Conservation (phyloP, 2,888 invertebrate genomes). For the Helleia helle region DNA sequence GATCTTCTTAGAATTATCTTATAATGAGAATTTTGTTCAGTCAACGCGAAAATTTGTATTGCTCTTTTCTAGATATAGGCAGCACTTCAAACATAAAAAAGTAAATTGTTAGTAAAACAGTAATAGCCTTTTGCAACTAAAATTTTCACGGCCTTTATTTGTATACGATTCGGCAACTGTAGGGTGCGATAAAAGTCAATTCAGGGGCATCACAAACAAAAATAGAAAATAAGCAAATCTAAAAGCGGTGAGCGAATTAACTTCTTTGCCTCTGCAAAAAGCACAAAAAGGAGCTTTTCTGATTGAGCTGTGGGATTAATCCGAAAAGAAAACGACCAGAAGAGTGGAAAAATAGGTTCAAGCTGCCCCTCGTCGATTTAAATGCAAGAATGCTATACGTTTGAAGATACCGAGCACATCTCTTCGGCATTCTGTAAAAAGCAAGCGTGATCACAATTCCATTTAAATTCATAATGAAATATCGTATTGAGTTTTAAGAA, state of each 20-base stretch:
- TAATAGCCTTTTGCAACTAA: too few relatives aligned
- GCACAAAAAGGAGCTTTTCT: slow-evolving; percentile 17
- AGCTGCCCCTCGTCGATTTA: slow-evolving; percentile 24
- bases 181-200: neutral
- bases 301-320: slow-evolving; percentile 26
- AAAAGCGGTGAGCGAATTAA: slow-evolving; percentile 21
- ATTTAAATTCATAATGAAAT: slow-evolving; percentile 5
- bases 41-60: too few relatives aligned
- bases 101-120: too few relatives aligned
- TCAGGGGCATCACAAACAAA: slow-evolving; percentile 6
- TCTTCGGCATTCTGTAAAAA: slow-evolving; percentile 12
- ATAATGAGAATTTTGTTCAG: too few relatives aligned
- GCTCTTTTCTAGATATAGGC: too few relatives aligned
- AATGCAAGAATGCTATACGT: slow-evolving; percentile 26
- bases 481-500: slow-evolving; percentile 1
- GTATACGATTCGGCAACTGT: neutral
- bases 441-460: neutral
- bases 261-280: slow-evolving; percentile 13
- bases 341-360: slow-evolving; percentile 28
- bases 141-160: too few relatives aligned
- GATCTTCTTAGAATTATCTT: too few relatives aligned
- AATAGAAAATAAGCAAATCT: slow-evolving; percentile 14
- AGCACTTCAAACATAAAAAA: too few relatives aligned
- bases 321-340: slow-evolving; percentile 28
- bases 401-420: slow-evolving; percentile 9